phyloP scores from a whole-genome alignment of 2,113 vertebrate species.

The Lepus europaeus region DNA sequence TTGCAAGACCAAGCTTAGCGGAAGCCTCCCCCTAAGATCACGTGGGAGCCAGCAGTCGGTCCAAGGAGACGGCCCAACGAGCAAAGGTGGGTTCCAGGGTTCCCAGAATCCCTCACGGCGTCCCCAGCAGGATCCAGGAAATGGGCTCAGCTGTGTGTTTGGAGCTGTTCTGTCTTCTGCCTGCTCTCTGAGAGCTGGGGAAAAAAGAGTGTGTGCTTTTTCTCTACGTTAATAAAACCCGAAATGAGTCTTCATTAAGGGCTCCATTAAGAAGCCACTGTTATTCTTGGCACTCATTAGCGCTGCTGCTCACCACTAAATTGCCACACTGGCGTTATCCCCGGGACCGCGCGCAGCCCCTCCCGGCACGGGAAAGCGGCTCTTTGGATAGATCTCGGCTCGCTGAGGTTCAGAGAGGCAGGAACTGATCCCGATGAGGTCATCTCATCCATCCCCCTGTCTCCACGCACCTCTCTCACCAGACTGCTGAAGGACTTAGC shows the following conservation, averaged over 20 bases:
- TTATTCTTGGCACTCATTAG: slow-evolving; percentile 89
- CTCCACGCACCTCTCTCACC: background rate
- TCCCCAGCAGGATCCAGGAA: background rate
- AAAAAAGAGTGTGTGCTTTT: slow-evolving; percentile 85
- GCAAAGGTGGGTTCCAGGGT: background rate
- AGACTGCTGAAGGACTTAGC: background rate
- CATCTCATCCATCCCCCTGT: background rate
- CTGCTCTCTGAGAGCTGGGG: slow-evolving; percentile 69
- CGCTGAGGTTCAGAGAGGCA: background rate
- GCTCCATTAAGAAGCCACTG: slow-evolving; percentile 88
- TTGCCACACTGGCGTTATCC: slow-evolving; percentile 84
- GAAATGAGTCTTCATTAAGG: slow-evolving; percentile 90
- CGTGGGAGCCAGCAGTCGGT: background rate
- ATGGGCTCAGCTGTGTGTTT: background rate
- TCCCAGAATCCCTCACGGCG: background rate
- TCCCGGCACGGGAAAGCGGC: background rate
- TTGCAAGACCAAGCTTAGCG: background rate
- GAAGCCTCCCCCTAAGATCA: background rate
- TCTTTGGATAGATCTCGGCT: background rate
- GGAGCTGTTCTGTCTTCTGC: background rate
- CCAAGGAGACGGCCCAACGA: background rate
- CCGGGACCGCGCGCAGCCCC: slow-evolving; percentile 55
- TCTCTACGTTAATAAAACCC: slow-evolving; percentile 88
- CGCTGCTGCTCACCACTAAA: slow-evolving; percentile 85
- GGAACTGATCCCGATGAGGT: background rate